phyloP scores from a whole-genome alignment of 2,113 vertebrate species.

The Prochilodus magdalenae region DNA sequence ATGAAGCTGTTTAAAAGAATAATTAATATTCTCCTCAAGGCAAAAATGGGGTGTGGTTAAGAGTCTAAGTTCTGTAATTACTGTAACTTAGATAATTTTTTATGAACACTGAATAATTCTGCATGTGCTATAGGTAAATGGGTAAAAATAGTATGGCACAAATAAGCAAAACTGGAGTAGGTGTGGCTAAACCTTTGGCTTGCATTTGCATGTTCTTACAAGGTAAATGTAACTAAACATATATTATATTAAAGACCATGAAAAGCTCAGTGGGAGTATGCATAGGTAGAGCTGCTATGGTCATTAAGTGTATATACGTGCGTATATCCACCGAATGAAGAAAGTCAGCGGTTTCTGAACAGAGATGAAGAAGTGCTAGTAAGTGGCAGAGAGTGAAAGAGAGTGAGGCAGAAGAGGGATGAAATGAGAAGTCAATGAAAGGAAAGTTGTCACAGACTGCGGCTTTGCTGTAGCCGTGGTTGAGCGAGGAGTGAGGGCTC shows the following conservation, averaged over 20 bases:
- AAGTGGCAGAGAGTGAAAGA: slow-evolving; percentile 1
- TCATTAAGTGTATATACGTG: neutral
- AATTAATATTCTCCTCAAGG: too few species aligned
- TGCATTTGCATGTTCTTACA: too few species aligned
- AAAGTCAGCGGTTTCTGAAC: neutral
- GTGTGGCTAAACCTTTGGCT: too few species aligned
- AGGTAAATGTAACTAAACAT: neutral
- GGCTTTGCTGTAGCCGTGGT: slow-evolving; percentile 2
- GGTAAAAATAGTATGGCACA: too few species aligned
- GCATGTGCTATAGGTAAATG: too few species aligned
- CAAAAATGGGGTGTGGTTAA: too few species aligned
- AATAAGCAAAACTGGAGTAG: too few species aligned
- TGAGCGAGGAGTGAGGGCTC: slow-evolving; percentile 2
- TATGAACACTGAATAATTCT: too few species aligned
- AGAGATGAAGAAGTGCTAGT: neutral
- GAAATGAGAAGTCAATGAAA: slow-evolving; percentile 1
- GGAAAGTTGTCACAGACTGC: slow-evolving; percentile 1
- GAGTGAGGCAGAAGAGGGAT: too few species aligned
- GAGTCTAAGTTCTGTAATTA: too few species aligned
- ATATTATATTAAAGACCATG: neutral
- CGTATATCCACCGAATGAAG: neutral
- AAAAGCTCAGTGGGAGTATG: neutral
- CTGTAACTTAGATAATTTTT: too few species aligned
- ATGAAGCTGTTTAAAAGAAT: too few species aligned
- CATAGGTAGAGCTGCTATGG: neutral